A percentile compares a stretch with the other conserved stretches of the same genome.
phyloP scores from a whole-genome alignment of 2,888 invertebrate genomes.

The Mystacides longicornis region DNA sequence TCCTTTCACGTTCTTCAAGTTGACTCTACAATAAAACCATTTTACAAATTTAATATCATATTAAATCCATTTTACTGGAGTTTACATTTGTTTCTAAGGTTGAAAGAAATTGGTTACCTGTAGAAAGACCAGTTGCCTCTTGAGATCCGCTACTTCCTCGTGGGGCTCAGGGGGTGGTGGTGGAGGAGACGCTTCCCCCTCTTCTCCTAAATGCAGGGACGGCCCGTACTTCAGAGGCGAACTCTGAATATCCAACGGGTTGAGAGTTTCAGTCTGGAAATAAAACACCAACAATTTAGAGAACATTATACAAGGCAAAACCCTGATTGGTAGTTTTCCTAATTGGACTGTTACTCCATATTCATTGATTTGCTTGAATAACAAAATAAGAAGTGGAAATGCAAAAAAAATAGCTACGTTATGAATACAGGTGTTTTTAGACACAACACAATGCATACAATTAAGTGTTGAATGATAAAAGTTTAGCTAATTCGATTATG shows the following conservation, averaged over 20 bases:
- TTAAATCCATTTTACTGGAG: no score
- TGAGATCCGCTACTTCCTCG: conserved; percentile 70
- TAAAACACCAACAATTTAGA: neutral
- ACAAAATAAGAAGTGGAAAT: no score
- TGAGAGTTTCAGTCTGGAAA: conserved; percentile 74
- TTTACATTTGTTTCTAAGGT: neutral
- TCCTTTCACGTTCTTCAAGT: conserved; percentile 78
- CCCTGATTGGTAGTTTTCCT: no score
- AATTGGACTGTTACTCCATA: no score
- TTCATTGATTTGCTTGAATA: no score
- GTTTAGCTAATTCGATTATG: no score
- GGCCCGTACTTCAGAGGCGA: conserved; percentile 47
- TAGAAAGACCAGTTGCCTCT: conserved; percentile 73
- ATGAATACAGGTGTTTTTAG: no score
- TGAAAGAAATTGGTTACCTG: conserved; percentile 46
- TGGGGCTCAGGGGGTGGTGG: conserved; percentile 47
- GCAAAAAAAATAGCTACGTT: no score
- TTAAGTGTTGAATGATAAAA: no score
- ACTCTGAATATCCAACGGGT: conserved; percentile 66
- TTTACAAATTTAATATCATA: no score
- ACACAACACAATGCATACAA: no score
- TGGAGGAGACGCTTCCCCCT: conserved; percentile 46
- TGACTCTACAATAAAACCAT: conserved; percentile 52
- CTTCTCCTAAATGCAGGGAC: conserved; percentile 50
- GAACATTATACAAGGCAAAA: no score